These are phyloP conservation scores for Schizaphis graminum DNA, from an alignment of 2,888 invertebrate genomes.

Conservation along the genomic window DNA sequence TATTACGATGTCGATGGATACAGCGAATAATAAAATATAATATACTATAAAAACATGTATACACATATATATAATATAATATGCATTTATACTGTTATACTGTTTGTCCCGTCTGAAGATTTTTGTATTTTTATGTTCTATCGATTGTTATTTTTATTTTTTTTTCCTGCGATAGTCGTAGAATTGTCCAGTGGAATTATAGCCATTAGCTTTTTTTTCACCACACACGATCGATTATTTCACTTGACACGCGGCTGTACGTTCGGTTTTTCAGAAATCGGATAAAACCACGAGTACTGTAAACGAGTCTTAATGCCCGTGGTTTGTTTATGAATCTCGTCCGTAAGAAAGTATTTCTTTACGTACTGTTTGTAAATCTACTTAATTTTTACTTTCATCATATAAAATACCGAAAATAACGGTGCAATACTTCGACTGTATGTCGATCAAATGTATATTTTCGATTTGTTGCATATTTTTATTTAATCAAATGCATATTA, in stretches of 20 bases:
- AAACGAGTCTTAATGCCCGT: not conserved
- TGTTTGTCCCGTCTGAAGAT: slow-evolving; percentile 6
- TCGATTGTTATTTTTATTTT: not conserved
- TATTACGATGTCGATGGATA: slow-evolving; percentile 32
- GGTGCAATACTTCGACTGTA: too few relatives aligned
- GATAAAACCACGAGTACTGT: not conserved
- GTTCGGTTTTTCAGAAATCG: not conserved
- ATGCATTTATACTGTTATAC: not conserved
- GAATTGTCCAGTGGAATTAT: not conserved
- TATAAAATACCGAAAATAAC: too few relatives aligned
- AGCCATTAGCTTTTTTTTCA: not conserved
- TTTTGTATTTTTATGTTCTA: not conserved
- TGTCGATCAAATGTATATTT: too few relatives aligned
- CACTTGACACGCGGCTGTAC: not conserved
- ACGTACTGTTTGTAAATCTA: too few relatives aligned
- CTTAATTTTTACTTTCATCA: too few relatives aligned
- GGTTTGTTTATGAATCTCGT: not conserved
- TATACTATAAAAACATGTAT: not conserved
- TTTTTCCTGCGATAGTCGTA: not conserved
- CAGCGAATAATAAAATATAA: slow-evolving; percentile 22
- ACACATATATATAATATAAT: not conserved
- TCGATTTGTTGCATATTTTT: too few relatives aligned
- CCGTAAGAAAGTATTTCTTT: too few relatives aligned
- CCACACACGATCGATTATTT: slow-evolving; percentile 8
- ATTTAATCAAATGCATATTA: too few relatives aligned